phyloP scores from a whole-genome alignment of 2,888 invertebrate genomes.

The Nyleta sp. region DNA sequence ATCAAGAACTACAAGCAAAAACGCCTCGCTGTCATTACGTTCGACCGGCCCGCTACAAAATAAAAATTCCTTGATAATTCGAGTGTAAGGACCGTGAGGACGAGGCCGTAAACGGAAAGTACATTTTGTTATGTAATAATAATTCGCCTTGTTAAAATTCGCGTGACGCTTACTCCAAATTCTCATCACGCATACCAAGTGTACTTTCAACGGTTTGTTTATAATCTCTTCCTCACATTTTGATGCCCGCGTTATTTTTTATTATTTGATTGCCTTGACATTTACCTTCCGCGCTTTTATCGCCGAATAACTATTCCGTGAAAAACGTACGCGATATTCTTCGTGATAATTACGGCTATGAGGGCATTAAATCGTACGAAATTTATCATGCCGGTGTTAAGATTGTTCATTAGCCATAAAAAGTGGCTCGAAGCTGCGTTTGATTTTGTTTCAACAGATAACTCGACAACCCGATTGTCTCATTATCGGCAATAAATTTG shows the following conservation, averaged over 20 bases:
- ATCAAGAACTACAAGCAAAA: constrained; percentile 41
- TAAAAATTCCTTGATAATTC: constrained; percentile 38
- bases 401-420: constrained; percentile 11
- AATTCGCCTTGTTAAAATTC: constrained; percentile 41
- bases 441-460: constrained; percentile 2
- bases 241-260: constrained; percentile 33
- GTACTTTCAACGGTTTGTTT: constrained; percentile 46
- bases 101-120: constrained; percentile 36
- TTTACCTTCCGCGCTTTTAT: constrained; percentile 27
- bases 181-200: constrained; percentile 36
- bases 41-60: constrained; percentile 21
- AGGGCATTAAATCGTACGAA: constrained; percentile 20
- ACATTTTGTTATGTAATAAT: constrained; percentile 43
- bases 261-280: constrained; percentile 39
- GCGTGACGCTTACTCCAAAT: constrained; percentile 28
- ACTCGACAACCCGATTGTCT: not conserved
- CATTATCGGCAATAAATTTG: not conserved
- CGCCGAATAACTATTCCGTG: constrained; percentile 4
- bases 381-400: constrained; percentile 5
- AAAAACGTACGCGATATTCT: constrained; percentile 27
- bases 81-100: constrained; percentile 26
- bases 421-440: not conserved
- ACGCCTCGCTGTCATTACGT: constrained; percentile 42
- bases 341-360: constrained; percentile 29
- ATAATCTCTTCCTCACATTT: constrained; percentile 31